These are phyloP conservation scores for Macquaria ambigua DNA, from an alignment of 2,113 vertebrate species.

Conservation along the genomic window DNA sequence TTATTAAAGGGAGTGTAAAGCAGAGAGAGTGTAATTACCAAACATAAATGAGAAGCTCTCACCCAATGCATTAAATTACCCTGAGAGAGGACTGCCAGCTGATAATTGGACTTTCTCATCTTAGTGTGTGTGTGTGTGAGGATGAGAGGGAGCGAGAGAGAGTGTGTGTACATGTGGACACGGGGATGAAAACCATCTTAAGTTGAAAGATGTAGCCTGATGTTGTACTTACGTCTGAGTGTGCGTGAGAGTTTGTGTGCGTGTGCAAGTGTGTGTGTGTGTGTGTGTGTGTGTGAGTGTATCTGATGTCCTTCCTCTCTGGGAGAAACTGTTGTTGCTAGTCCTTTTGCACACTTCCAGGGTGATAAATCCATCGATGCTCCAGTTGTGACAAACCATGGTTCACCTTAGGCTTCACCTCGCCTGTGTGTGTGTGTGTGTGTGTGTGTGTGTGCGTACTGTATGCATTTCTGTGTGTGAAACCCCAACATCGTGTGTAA, in stretches of 20 bases:
- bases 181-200: conserved; percentile 36
- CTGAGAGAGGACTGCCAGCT: conserved; percentile 79
- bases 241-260: neutral
- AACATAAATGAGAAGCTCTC: conserved; percentile 84
- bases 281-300: conserved; percentile 6
- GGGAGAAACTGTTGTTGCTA: conserved; percentile 39
- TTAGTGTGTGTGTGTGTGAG: conserved; percentile 21
- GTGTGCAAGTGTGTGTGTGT: neutral
- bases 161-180: conserved; percentile 17
- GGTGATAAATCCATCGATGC: conserved; percentile 67
- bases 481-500: neutral
- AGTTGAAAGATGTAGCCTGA: conserved; percentile 40
- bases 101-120: conserved; percentile 83
- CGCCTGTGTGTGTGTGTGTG: conserved; percentile 43
- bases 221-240: conserved; percentile 12
- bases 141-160: neutral
- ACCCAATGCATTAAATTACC: conserved; percentile 84
- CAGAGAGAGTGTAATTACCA: conserved; percentile 84
- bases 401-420: conserved; percentile 57
- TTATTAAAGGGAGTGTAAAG: conserved; percentile 84
- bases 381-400: conserved; percentile 69
- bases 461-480: neutral
- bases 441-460: conserved; percentile 37
- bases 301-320: conserved; percentile 60
- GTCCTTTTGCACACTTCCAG: conserved; percentile 50